A percentile compares a stretch with the other conserved stretches of the same genome.
Evolutionary conservation across 2,888 invertebrate genomes (phyloP).

Genomic region (Campoplex capitator): DNA sequence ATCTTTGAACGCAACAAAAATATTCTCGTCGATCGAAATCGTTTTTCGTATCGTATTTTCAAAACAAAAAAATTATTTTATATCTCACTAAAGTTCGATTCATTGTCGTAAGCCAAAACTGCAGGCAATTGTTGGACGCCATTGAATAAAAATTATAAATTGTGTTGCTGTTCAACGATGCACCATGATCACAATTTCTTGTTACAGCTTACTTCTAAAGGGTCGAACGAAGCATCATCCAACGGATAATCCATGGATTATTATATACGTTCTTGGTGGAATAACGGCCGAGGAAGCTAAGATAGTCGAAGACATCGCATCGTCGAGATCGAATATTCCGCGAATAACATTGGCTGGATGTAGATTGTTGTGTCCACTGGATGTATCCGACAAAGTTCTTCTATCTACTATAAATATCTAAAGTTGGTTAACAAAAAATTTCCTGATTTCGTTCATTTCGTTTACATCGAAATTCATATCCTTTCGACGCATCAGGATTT

Average conservation of each 20-base stretch:
- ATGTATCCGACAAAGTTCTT: slow-evolving; percentile 79
- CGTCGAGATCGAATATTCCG: slow-evolving; percentile 66
- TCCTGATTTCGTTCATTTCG: slow-evolving; percentile 17
- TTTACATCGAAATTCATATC: background rate
- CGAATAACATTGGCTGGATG: slow-evolving; percentile 81
- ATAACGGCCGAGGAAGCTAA: slow-evolving; percentile 88
- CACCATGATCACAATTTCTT: background rate
- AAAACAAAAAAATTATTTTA: no score
- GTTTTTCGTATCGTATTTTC: no score
- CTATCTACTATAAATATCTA: slow-evolving; percentile 74
- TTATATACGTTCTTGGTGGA: slow-evolving; percentile 89
- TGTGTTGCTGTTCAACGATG: background rate
- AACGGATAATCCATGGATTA: slow-evolving; percentile 87
- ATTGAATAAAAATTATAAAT: background rate
- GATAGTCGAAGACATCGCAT: slow-evolving; percentile 83
- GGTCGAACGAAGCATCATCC: slow-evolving; percentile 86
- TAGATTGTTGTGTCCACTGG: slow-evolving; percentile 79
- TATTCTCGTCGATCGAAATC: no score
- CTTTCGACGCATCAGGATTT: background rate
- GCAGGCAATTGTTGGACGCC: background rate
- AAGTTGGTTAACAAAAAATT: slow-evolving; percentile 48
- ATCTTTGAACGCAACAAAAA: no score
- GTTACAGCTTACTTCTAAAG: slow-evolving; percentile 87
- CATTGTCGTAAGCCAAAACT: no score
- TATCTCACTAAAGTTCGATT: no score